Percentiles rank a stretch among this genome's conserved stretches.
These are phyloP conservation scores for Myotis yumanensis DNA, from an alignment of 2,113 vertebrate genomes.

Conservation along the genomic window DNA sequence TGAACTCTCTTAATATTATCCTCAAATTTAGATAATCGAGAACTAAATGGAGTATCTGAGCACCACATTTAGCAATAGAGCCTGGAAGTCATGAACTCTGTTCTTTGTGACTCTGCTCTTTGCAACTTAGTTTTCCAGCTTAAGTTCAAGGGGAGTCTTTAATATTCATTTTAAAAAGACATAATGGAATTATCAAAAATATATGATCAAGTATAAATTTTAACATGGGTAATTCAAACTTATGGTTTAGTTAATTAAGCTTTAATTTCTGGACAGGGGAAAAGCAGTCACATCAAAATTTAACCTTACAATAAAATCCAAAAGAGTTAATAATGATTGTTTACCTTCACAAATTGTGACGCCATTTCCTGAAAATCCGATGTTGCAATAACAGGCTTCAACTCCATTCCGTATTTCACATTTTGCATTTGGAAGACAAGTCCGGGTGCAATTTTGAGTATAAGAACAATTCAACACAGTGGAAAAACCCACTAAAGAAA, in stretches of 20 bases:
- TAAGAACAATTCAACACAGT: conserved; percentile 81
- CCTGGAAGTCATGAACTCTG: not conserved
- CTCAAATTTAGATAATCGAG: not conserved
- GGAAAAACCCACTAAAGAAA: conserved; percentile 82
- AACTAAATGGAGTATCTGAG: not conserved
- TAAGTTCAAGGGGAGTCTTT: not conserved
- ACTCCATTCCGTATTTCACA: conserved; percentile 82
- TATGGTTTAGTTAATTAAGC: not conserved
- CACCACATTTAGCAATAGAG: too few species aligned
- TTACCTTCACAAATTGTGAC: conserved; percentile 84
- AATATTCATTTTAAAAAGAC: not conserved
- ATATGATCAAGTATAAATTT: not conserved
- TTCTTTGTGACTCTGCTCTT: not conserved
- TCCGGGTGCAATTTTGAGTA: conserved; percentile 80
- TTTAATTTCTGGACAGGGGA: not conserved
- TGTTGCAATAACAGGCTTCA: conserved; percentile 84
- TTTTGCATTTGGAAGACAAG: conserved; percentile 83
- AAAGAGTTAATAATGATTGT: not conserved
- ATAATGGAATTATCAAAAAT: not conserved
- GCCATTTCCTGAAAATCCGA: conserved; percentile 86
- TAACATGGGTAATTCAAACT: not conserved
- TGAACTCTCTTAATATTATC: not conserved
- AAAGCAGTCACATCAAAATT: not conserved
- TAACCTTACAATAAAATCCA: not conserved
- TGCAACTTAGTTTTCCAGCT: not conserved